A percentile compares a stretch with the other conserved stretches of the same genome.
Conservation (phyloP, 23 tunicate species). For the Diplosoma virens region DNA sequence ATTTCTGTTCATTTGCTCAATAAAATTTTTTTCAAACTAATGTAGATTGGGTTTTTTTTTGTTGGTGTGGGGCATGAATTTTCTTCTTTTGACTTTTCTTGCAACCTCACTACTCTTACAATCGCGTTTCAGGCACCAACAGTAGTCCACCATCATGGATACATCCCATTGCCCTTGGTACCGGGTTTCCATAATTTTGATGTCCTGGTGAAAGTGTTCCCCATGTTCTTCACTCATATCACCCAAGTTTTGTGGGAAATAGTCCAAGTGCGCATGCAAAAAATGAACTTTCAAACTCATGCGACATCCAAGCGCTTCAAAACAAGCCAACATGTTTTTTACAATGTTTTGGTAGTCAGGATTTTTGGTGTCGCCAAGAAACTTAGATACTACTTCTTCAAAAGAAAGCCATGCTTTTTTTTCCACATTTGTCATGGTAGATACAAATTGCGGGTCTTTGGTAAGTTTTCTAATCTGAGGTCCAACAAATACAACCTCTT, state of each 20-base stretch:
- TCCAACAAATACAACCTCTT: too few species aligned
- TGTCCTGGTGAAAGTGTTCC: conserved; percentile 41
- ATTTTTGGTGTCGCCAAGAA: conserved; percentile 17
- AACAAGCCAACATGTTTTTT: conserved; percentile 31
- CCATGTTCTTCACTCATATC: conserved; percentile 37
- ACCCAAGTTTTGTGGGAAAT: conserved; percentile 35
- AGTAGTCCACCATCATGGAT: conserved; percentile 44
- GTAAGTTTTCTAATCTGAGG: too few species aligned
- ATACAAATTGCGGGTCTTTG: too few species aligned
- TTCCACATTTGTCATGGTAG: conserved; percentile 24
- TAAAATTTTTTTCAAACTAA: neutral
- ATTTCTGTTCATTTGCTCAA: conserved; percentile 26
- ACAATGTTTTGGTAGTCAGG: conserved; percentile 26
- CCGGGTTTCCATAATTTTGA: conserved; percentile 39
- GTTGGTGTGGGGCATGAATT: conserved; percentile 32
- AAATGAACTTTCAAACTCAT: conserved; percentile 39
- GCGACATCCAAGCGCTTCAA: conserved; percentile 34
- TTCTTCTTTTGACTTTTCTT: conserved; percentile 41
- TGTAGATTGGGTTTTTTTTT: too few species aligned
- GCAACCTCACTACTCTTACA: conserved; percentile 28
- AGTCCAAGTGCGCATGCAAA: conserved; percentile 34
- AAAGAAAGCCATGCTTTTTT: conserved; percentile 36
- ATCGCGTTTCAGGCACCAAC: conserved; percentile 41
- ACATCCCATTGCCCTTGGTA: conserved; percentile 48
- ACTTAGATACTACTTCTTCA: conserved; percentile 15